These are phyloP conservation scores for Eutolmus rufibarbis DNA, from an alignment of 2,888 invertebrate species.

Conservation along the genomic window DNA sequence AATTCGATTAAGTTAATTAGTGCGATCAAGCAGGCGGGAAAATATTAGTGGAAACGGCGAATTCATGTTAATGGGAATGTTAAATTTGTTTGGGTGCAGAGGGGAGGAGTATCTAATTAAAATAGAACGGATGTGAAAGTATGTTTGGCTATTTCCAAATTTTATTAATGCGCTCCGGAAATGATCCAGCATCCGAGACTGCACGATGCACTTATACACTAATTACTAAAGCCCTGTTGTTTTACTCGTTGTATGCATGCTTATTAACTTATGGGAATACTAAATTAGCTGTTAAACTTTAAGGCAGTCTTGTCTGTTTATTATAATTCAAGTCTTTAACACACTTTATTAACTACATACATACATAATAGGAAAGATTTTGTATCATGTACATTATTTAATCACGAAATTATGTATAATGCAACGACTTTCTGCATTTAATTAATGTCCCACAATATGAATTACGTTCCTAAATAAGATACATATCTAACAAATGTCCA, in stretches of 20 bases:
- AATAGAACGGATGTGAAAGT: slow-evolving; percentile 20
- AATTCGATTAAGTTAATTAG: slow-evolving; percentile 34
- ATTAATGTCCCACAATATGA: no score
- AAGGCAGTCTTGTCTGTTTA: not conserved
- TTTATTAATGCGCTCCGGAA: slow-evolving; percentile 28
- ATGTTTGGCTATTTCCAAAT: not conserved
- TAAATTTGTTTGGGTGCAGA: not conserved
- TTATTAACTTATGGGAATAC: not conserved
- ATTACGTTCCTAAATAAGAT: no score
- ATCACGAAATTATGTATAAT: no score
- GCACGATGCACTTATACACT: not conserved
- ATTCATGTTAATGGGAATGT: not conserved
- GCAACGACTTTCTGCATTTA: no score
- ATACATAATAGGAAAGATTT: no score
- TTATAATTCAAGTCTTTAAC: not conserved
- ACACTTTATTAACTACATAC: no score
- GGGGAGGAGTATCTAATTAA: not conserved
- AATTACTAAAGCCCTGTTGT: not conserved
- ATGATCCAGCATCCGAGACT: not conserved
- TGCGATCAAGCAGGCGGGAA: not conserved
- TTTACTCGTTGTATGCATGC: not conserved
- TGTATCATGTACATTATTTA: no score
- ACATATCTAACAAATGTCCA: no score
- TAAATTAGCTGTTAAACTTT: not conserved
- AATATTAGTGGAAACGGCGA: slow-evolving; percentile 8